A percentile compares a stretch with the other conserved stretches of the same genome.
phyloP scores from a whole-genome alignment of 2,113 vertebrate species.

The Melanotaenia duboulayi region DNA sequence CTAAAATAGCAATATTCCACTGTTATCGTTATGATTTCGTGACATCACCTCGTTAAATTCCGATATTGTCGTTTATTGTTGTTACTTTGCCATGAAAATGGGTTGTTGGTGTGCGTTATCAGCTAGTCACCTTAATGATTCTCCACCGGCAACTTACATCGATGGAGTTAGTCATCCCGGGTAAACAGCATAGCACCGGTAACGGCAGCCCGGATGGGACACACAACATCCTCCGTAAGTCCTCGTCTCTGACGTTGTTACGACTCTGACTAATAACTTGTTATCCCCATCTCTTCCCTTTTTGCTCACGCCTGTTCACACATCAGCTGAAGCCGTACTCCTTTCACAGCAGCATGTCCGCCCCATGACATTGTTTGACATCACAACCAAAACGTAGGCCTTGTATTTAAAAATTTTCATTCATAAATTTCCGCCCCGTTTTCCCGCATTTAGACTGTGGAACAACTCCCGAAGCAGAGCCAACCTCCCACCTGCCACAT shows the following conservation, averaged over 20 bases:
- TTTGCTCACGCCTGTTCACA: constrained; percentile 65
- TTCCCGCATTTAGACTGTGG: constrained; percentile 47
- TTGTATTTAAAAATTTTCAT: constrained; percentile 37
- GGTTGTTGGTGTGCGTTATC: constrained; percentile 34
- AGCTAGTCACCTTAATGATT: constrained; percentile 44
- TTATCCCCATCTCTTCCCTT: constrained; percentile 66
- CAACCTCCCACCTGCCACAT: constrained; percentile 72
- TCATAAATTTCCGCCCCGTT: constrained; percentile 50
- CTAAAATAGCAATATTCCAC: not conserved
- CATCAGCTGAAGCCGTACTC: constrained; percentile 29
- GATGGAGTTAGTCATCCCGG: constrained; percentile 78
- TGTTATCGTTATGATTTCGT: not conserved
- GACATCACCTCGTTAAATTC: not conserved
- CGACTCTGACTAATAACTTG: constrained; percentile 80
- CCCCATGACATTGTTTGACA: constrained; percentile 71
- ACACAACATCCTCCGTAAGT: constrained; percentile 74
- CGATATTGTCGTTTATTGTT: not conserved
- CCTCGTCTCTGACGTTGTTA: constrained; percentile 79
- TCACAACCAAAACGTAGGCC: constrained; percentile 43
- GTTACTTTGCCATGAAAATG: constrained; percentile 18
- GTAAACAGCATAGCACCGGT: constrained; percentile 49
- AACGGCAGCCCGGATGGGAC: constrained; percentile 71
- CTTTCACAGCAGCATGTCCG: constrained; percentile 52
- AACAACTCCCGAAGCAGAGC: constrained; percentile 22
- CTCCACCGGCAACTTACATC: constrained; percentile 51